Conservation (phyloP, 2,797 vertebrate genomes). For the Sebastes paucispinis region DNA sequence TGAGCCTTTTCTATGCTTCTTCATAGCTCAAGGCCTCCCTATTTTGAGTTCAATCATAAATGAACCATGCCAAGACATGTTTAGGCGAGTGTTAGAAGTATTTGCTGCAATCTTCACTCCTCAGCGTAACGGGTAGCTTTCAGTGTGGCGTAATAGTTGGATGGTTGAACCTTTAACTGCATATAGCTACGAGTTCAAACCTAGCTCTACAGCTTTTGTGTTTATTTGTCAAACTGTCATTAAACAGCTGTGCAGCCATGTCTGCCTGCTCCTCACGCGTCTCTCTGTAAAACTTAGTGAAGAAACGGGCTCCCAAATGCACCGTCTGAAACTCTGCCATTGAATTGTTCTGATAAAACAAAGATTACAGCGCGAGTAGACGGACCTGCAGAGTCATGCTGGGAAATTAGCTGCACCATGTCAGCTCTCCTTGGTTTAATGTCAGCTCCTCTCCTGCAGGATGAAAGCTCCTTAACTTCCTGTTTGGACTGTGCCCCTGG, state of each 20-base stretch:
- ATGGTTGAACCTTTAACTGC: background rate
- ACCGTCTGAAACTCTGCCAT: background rate
- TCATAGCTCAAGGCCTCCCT: conserved; percentile 25
- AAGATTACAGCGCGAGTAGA: background rate
- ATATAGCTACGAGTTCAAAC: conserved; percentile 10
- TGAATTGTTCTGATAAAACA: background rate
- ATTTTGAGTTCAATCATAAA: conserved; percentile 3
- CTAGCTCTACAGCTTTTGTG: background rate
- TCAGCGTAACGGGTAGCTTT: background rate
- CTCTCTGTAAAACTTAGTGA: background rate
- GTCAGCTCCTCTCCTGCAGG: conserved; percentile 35
- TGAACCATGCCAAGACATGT: conserved; percentile 1
- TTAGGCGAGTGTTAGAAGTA: background rate
- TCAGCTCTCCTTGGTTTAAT: conserved; percentile 21
- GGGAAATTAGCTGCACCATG: conserved; percentile 19
- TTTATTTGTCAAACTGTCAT: background rate
- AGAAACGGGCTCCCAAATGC: background rate
- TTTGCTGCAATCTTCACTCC: background rate
- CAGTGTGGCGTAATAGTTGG: background rate
- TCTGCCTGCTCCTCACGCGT: background rate
- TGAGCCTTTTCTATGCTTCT: background rate
- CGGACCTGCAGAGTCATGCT: conserved; percentile 37
- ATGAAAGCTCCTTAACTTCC: conserved; percentile 58
- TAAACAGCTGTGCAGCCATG: background rate
- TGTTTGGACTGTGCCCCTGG: conserved; percentile 18